These are phyloP conservation scores for Apeira syringaria DNA, from an alignment of 2,888 invertebrate species.

Conservation along the genomic window DNA sequence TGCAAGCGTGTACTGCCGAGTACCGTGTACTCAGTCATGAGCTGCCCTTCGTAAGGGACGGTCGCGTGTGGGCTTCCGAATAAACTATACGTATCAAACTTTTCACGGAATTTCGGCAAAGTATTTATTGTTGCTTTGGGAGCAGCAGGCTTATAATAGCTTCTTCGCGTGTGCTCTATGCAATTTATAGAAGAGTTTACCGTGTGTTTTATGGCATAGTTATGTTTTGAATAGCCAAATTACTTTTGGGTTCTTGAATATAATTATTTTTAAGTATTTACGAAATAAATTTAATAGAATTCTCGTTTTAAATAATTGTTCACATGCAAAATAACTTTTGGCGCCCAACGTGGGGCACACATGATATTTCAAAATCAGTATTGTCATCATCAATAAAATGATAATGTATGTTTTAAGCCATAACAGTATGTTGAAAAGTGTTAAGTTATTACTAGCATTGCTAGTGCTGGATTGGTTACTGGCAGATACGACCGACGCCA, in stretches of 20 bases:
- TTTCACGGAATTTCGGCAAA: conserved; percentile 73
- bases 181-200: conserved; percentile 54
- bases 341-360: conserved; percentile 46
- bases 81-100: conserved; percentile 59
- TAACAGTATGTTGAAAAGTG: conserved; percentile 49
- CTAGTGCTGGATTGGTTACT: conserved; percentile 70
- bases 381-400: conserved; percentile 1
- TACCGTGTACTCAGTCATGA: conserved; percentile 64
- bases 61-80: conserved; percentile 44
- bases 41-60: conserved; percentile 42
- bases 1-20: conserved; percentile 40
- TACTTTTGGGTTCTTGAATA: conserved; percentile 18
- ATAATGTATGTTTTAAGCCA: conserved; percentile 43
- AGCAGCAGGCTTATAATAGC: conserved; percentile 67
- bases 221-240: conserved; percentile 22
- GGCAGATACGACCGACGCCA: conserved; percentile 62
- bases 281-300: conserved; percentile 1
- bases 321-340: conserved; percentile 23
- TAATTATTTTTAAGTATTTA: background rate
- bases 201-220: conserved; percentile 58
- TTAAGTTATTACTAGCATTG: conserved; percentile 58
- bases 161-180: conserved; percentile 72
- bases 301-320: background rate
- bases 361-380: background rate
- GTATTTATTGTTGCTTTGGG: conserved; percentile 49